Evolutionary conservation across 1,140 invertebrate genomes (phyloP), one percentile per base, ranked within the genome.

Genomic region (Pseudomyrmex cubaensis): DNA sequence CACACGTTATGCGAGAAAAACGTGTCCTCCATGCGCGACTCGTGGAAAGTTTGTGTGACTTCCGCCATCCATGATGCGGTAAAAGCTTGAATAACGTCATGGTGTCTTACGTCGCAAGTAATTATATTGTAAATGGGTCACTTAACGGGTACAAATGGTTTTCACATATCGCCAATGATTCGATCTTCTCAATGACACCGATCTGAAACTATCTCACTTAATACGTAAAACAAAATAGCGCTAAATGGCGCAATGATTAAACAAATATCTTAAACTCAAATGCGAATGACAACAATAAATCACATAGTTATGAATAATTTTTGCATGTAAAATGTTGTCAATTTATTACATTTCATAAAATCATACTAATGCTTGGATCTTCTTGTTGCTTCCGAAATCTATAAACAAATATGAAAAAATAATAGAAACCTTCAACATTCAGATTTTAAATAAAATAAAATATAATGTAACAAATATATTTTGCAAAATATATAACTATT

Each of bases 81-180:
- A 80, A 67, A 67, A 77, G 48, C 48, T 77, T 35, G 35, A 77
- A 70, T 70, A 59, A 10, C 70, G 76, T 78, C 54, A 59, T 57
- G 54, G 9, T 9, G 2, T 22, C 61, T 78, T 70, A 48, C 44
- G 17, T 70, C 9, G n/a, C 25, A 2, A 69, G 48, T 15, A 67
- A 77, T 35, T 78, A 78, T 69, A 77, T 35, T 78, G 69, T 69
- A 78, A 78, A 35, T 66, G 9, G 76, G 64, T 78, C 64, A 59
- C n/a, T 15, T 70, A 78, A 70, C 54, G 46, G 76, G n/a, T 50
- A 15, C 15, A 78, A 4, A 35, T 35, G 4, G 20, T 57, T 70
- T 69, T 66, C 9, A 22, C n/a, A 59, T 20, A 77, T 56, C 13
- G 12, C 56, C 48, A n/a, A 46, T 69, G 67, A 1, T 56, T 77